These are phyloP conservation scores for Tridacna gigas DNA, from an alignment of 2,888 invertebrate species.

Conservation along the genomic window DNA sequence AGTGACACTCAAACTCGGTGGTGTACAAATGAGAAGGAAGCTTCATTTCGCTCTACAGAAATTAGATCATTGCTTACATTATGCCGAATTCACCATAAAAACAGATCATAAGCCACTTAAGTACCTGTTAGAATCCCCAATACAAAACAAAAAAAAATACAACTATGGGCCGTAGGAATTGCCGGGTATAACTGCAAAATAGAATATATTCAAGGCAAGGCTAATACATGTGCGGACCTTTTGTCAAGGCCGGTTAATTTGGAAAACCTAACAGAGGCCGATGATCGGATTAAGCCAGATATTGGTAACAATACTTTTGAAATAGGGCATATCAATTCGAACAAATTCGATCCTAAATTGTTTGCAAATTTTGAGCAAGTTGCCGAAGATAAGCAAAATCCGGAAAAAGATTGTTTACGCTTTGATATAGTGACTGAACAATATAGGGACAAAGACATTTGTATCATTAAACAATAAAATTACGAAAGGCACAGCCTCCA, in stretches of 20 bases:
- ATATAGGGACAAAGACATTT: conserved; percentile 30
- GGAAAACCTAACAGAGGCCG: no score
- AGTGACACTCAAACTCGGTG: no score
- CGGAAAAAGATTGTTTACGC: background rate
- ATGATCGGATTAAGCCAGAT: no score
- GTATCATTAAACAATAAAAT: conserved; percentile 28
- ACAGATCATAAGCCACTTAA: conserved; percentile 27
- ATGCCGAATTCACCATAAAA: background rate
- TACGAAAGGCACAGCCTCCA: conserved; percentile 13
- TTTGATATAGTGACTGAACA: conserved; percentile 35
- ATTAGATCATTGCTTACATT: background rate
- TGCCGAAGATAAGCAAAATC: no score
- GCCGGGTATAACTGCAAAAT: no score
- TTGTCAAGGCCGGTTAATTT: no score
- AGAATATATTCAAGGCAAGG: no score
- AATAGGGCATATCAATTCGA: conserved; percentile 51
- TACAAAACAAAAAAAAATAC: conserved; percentile 9
- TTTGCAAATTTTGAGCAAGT: conserved; percentile 22
- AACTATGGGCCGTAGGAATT: background rate
- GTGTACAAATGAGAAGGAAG: no score
- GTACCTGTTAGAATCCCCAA: conserved; percentile 30
- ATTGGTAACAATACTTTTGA: conserved; percentile 47
- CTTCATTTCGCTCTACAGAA: no score
- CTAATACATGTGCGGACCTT: no score
- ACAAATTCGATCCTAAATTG: conserved; percentile 44